phyloP scores from a whole-genome alignment of 2,888 invertebrate genomes.

The Cryptocephalus primarius region DNA sequence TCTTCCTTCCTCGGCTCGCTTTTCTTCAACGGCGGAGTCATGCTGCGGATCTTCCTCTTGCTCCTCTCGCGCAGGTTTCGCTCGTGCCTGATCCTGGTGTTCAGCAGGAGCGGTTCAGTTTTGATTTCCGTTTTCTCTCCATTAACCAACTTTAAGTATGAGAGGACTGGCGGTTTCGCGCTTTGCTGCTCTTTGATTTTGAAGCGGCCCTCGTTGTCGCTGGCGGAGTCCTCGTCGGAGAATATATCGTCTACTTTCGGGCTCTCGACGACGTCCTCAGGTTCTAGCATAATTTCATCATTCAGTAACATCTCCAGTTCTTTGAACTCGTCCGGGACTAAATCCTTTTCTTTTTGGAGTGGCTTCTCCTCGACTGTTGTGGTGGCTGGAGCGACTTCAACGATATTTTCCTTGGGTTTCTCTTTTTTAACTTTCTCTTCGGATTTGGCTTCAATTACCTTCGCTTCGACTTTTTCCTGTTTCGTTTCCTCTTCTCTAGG shows the following conservation, averaged over 20 bases:
- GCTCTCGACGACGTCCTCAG: conserved; percentile 22
- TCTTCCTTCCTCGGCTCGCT: background rate
- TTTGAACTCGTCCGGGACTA: conserved; percentile 14
- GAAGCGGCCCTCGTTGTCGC: conserved; percentile 35
- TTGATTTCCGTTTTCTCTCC: conserved; percentile 14
- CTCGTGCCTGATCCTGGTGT: background rate
- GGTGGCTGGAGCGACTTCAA: background rate
- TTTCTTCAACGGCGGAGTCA: conserved; percentile 1
- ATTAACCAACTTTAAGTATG: conserved; percentile 21
- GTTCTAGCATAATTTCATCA: conserved; percentile 19
- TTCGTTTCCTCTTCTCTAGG: conserved; percentile 8
- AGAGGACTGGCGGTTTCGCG: conserved; percentile 14
- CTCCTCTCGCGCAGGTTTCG: background rate
- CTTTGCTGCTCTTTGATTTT: conserved; percentile 19
- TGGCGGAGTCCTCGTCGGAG: conserved; percentile 34
- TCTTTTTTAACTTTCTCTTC: background rate
- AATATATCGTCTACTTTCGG: conserved; percentile 31
- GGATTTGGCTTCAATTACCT: background rate
- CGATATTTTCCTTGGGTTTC: conserved; percentile 1
- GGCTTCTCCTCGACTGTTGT: conserved; percentile 2
- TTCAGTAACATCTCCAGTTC: conserved; percentile 14
- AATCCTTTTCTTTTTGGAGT: background rate
- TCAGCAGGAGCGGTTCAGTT: conserved; percentile 9
- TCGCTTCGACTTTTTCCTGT: conserved; percentile 2
- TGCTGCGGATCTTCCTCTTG: background rate